phyloP scores from a whole-genome alignment of 30 jellyfish, hydroid and myxozoan genomes.

The Aurelia aurita region DNA sequence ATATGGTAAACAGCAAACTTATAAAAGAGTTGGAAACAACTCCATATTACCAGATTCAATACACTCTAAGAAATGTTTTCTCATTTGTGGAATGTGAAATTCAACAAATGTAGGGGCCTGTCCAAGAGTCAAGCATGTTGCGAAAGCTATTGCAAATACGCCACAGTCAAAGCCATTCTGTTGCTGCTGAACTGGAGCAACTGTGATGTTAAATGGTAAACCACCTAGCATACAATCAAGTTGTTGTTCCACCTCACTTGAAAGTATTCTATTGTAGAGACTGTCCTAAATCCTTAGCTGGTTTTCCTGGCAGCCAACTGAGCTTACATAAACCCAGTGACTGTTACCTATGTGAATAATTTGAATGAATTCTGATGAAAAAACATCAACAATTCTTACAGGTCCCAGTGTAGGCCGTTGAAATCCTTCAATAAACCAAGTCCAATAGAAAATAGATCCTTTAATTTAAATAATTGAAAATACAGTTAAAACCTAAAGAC shows the following conservation, averaged over 20 bases:
- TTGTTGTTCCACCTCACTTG: conserved; percentile 16
- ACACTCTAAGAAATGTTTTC: conserved; percentile 8
- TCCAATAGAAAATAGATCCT: too few species aligned
- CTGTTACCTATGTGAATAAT: conserved; percentile 14
- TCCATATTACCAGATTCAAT: conserved; percentile 9
- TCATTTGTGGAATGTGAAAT: conserved; percentile 3
- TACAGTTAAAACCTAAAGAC: too few species aligned
- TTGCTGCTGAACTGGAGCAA: conserved; percentile 15
- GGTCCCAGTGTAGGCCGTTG: too few species aligned
- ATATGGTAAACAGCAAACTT: conserved; percentile 1
- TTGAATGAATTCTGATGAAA: too few species aligned
- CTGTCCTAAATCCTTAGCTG: conserved; percentile 6
- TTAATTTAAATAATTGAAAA: too few species aligned
- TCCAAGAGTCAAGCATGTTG: conserved; percentile 9
- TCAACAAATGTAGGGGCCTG: conserved; percentile 7
- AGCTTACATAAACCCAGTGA: background rate
- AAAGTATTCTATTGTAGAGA: conserved; percentile 1
- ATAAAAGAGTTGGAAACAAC: conserved; percentile 14
- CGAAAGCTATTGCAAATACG: conserved; percentile 10
- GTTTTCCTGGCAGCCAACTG: background rate
- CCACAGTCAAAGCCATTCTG: conserved; percentile 21
- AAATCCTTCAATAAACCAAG: too few species aligned
- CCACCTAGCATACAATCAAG: background rate
- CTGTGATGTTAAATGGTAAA: background rate
- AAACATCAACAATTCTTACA: too few species aligned